A percentile compares a stretch with the other conserved stretches of the same genome.
Conservation (phyloP, 2,113 vertebrate species). For the Tenebrosternarchus preto region DNA sequence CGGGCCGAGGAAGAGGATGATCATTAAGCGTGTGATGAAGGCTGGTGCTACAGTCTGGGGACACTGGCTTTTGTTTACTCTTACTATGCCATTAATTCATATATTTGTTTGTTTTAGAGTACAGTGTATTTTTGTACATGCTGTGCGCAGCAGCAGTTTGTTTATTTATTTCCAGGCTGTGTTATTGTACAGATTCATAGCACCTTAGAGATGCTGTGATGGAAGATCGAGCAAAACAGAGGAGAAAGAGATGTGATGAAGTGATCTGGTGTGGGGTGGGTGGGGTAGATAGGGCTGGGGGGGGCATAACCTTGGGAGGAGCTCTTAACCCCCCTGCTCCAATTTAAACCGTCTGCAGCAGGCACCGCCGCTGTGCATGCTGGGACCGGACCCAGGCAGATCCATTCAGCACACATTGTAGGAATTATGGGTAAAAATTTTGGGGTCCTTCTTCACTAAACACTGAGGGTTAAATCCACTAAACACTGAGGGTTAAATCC, state of each 20-base stretch:
- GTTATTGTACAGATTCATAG: not conserved
- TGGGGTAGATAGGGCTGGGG: not conserved
- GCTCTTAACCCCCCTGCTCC: conserved; percentile 23
- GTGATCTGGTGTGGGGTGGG: not conserved
- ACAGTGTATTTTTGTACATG: too few relatives aligned
- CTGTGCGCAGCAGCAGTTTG: not conserved
- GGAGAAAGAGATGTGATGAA: conserved; percentile 7
- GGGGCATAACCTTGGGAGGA: conserved; percentile 42
- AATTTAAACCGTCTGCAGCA: not conserved
- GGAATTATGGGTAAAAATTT: too few relatives aligned
- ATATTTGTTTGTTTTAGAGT: too few relatives aligned
- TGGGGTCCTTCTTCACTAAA: too few relatives aligned
- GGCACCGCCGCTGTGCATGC: not conserved
- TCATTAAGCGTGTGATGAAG: conserved; percentile 16
- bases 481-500: too few relatives aligned
- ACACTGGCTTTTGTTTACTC: too few relatives aligned
- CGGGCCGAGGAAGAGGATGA: not conserved
- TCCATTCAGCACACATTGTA: not conserved
- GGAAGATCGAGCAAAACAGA: not conserved
- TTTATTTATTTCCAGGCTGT: not conserved
- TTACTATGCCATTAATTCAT: too few relatives aligned
- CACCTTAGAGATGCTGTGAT: not conserved
- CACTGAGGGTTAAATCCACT: too few relatives aligned
- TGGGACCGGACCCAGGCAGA: not conserved
- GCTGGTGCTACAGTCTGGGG: not conserved